Percentiles rank a stretch among this genome's conserved stretches.
Evolutionary conservation across 1,140 invertebrate genomes (phyloP).

Genomic region (Gonatopus flavifemur): DNA sequence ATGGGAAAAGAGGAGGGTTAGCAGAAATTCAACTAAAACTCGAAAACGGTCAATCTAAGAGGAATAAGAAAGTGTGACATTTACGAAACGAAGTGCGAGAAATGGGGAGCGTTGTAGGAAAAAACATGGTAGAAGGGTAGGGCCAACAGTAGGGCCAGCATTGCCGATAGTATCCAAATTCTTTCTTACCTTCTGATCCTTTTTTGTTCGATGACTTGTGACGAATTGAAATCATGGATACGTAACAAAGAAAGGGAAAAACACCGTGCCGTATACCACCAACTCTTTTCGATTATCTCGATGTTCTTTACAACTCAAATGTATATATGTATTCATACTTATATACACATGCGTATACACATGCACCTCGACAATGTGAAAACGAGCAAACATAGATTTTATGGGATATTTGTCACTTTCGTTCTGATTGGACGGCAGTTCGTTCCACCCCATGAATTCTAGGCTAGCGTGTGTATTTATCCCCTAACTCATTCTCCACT

Average conservation of each 20-base stretch:
- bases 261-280: too few species aligned
- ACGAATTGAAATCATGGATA: too few species aligned
- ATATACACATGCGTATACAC: too few species aligned
- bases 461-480: constrained; percentile 5
- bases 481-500: constrained; percentile 2
- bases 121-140: too few species aligned
- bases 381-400: constrained; percentile 20
- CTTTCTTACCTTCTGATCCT: constrained; percentile 8
- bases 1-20: constrained; percentile 15
- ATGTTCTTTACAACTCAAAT: constrained; percentile 1
- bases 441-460: constrained; percentile 1
- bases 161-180: too few species aligned
- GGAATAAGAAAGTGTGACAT: constrained; percentile 19
- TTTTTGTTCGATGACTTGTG: constrained; percentile 9
- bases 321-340: neutral
- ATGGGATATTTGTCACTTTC: constrained; percentile 11
- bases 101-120: too few species aligned
- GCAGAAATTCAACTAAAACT: too few species aligned
- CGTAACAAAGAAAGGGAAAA: too few species aligned
- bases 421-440: constrained; percentile 7
- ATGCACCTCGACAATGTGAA: too few species aligned
- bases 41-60: constrained; percentile 17
- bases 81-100: constrained; percentile 10
- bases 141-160: too few species aligned
- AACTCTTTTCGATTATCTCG: constrained; percentile 2